Evolutionary conservation across 30 jellyfish, hydroid and myxozoan genomes (phyloP), one percentile per base, ranked within the genome.

Genomic region (Hydractinia symbiolongicarpus): DNA sequence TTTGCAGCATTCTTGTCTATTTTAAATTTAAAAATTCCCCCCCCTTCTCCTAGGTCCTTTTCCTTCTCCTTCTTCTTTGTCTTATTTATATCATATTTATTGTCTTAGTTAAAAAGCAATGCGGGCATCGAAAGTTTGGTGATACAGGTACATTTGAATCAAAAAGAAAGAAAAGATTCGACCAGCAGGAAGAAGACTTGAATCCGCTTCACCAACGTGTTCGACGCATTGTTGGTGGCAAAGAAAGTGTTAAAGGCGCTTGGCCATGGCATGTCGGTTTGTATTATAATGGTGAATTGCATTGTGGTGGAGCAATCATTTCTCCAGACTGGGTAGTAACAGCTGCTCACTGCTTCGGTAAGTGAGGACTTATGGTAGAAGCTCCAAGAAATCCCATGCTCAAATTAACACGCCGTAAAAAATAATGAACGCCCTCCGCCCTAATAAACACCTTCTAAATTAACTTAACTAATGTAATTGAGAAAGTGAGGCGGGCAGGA

Each of bases 201-300:
- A 69, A 7, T 5, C 51, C 15, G 20, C 54, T 30, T 19, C 50
- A 14, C 4, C 15, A 52, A n/a, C 61, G 55, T 10, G 81, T 9
- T 9, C 83, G 83, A 19, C 81, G 96, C 66, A 88, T 88, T 4
- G 96, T 88, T 6, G 96, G 96, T 21, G 96, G 96, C 6, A 71
- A 54, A 53, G 78, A 61, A 5, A 75, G 86, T 56, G 74, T 66
- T 8, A 82, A 83, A 62, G 96, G 96, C 50, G 88, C 91, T 9
- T 88, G 94, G 90, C 96, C 96, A 10, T 88, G 96, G 96, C 96
- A 88, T 52, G 96, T 85, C 9, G 94, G 94, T 16, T 77, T 88
- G 50, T 17, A 81, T 77, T 83, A 83, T 78, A 78, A 83, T 20
- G 94, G 94, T 21, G 67, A 77, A 71, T 94, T 83, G 61, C 50